phyloP scores from a whole-genome alignment of 2,113 vertebrate species.

The Ciconia boyciana region DNA sequence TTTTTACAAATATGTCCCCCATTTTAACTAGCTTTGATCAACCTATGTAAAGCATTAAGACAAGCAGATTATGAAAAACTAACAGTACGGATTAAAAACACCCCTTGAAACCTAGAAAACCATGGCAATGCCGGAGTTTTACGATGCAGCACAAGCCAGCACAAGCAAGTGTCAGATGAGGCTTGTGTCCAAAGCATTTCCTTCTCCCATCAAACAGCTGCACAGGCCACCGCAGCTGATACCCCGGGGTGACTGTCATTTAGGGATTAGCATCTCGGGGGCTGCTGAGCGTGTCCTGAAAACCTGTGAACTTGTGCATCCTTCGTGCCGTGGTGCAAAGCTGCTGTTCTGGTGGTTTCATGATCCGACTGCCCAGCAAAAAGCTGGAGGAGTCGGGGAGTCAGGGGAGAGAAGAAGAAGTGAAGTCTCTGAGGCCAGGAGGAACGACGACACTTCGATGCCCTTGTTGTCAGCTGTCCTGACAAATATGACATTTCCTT shows the following conservation, averaged over 20 bases:
- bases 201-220: background rate
- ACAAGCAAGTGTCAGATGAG: background rate
- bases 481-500: background rate
- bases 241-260: background rate
- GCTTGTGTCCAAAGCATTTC: background rate
- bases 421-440: background rate
- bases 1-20: background rate
- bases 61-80: background rate
- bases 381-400: background rate
- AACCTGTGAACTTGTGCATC: background rate
- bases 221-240: background rate
- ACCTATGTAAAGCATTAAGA: background rate
- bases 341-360: background rate
- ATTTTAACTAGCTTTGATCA: background rate
- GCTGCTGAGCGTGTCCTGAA: background rate
- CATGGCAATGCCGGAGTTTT: background rate
- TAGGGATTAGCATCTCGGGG: background rate
- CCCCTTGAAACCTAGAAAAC: background rate
- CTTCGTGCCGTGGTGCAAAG: background rate
- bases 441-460: rapidly evolving
- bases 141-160: background rate
- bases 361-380: background rate
- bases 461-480: background rate
- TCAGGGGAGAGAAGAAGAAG: background rate
- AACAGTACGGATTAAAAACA: background rate